Percentiles rank a stretch among this genome's conserved stretches.
These are phyloP conservation scores for Azemiops feae DNA, from an alignment of 2,113 vertebrate genomes.

Conservation along the genomic window DNA sequence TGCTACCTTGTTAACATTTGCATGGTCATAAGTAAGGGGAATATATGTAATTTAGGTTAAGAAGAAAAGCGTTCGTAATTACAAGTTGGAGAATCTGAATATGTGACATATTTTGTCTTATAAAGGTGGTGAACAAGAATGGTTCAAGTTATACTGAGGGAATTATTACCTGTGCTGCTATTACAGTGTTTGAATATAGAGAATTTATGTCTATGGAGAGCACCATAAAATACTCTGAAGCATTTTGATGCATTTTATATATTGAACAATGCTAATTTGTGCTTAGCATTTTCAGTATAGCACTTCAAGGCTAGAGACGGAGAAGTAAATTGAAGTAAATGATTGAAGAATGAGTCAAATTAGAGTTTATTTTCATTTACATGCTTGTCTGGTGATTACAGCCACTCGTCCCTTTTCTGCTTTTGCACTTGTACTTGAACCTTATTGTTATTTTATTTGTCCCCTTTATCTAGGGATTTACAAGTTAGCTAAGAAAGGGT, in stretches of 20 bases:
- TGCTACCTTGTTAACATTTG: background rate
- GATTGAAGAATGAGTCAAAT: background rate
- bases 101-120: background rate
- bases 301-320: background rate
- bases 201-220: background rate
- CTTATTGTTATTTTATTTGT: background rate
- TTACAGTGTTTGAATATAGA: background rate
- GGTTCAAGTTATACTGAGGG: background rate
- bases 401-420: background rate
- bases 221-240: background rate
- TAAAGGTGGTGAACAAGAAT: background rate
- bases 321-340: background rate
- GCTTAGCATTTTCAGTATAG: background rate
- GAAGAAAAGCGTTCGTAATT: background rate
- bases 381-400: background rate
- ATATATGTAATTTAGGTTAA: background rate
- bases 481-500: background rate
- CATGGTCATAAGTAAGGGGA: background rate
- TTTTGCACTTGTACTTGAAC: background rate
- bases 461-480: background rate
- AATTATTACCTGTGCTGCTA: background rate
- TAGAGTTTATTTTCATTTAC: background rate
- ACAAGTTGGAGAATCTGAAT: background rate
- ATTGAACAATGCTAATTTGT: background rate
- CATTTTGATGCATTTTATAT: background rate